phyloP scores from a whole-genome alignment of 2,797 vertebrate species.

The Manis crassicaudata region DNA sequence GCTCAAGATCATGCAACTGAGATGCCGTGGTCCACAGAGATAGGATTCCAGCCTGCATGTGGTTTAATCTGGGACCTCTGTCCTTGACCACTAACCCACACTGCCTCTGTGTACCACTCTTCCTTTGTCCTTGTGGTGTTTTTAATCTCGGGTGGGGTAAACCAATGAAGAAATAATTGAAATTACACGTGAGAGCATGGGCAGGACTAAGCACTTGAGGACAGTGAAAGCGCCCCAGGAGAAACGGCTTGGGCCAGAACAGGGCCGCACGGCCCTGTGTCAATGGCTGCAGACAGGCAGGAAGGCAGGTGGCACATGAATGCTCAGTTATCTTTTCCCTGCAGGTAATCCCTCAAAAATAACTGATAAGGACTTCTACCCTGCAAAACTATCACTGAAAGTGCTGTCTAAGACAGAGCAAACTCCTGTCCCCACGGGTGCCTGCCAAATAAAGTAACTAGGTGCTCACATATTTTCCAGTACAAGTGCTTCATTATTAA shows the following conservation, averaged over 20 bases:
- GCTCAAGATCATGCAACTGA: background rate
- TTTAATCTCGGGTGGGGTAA: background rate
- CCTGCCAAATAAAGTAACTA: constrained; percentile 82
- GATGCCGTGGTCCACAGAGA: background rate
- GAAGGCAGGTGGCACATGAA: background rate
- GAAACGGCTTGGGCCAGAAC: background rate
- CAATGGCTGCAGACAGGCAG: background rate
- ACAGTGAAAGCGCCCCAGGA: background rate
- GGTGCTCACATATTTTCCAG: constrained; percentile 84
- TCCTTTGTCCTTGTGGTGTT: background rate
- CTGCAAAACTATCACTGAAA: constrained; percentile 74
- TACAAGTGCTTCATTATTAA: constrained; percentile 88
- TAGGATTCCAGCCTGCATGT: background rate
- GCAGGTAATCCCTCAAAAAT: constrained; percentile 69
- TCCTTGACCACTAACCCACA: background rate
- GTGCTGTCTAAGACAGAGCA: constrained; percentile 73
- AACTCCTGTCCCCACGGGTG: constrained; percentile 63
- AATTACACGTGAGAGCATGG: background rate
- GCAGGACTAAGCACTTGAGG: background rate
- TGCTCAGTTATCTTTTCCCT: background rate
- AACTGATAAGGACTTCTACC: constrained; percentile 77
- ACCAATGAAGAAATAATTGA: background rate
- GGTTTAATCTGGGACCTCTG: background rate
- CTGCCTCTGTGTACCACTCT: background rate
- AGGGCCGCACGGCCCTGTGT: background rate